These are phyloP conservation scores for Odobenus rosmarus DNA, from an alignment of 2,113 vertebrate species.

Conservation along the genomic window DNA sequence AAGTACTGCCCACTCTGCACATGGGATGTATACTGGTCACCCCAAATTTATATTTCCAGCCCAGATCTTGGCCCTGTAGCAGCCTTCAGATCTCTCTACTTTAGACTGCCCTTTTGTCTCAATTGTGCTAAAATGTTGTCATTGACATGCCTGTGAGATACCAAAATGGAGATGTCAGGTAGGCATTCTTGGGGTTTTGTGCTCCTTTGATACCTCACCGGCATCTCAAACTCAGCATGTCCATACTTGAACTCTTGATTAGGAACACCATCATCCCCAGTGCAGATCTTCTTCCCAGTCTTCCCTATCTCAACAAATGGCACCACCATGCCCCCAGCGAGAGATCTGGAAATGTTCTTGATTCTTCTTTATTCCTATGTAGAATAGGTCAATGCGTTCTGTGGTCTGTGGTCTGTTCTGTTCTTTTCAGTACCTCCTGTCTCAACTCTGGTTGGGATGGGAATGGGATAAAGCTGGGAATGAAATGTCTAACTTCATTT, in stretches of 20 bases:
- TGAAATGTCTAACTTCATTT: background rate
- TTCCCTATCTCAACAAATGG: background rate
- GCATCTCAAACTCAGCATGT: background rate
- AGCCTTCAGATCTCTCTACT: background rate
- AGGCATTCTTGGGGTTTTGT: background rate
- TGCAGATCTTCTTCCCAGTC: background rate
- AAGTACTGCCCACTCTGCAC: background rate
- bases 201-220: background rate
- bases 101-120: background rate
- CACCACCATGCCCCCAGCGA: background rate
- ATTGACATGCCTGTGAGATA: background rate
- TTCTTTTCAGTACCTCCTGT: background rate
- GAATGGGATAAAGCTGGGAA: background rate
- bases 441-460: background rate
- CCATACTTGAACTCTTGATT: background rate
- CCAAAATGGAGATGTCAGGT: background rate
- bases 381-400: background rate
- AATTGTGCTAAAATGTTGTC: background rate
- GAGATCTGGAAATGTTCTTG: background rate
- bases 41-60: background rate
- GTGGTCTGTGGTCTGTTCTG: background rate
- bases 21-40: background rate
- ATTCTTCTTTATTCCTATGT: background rate
- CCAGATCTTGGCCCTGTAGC: background rate
- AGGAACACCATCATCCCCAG: background rate